These are phyloP conservation scores for Pammene aurita DNA, from an alignment of 2,888 invertebrate species.

Conservation along the genomic window DNA sequence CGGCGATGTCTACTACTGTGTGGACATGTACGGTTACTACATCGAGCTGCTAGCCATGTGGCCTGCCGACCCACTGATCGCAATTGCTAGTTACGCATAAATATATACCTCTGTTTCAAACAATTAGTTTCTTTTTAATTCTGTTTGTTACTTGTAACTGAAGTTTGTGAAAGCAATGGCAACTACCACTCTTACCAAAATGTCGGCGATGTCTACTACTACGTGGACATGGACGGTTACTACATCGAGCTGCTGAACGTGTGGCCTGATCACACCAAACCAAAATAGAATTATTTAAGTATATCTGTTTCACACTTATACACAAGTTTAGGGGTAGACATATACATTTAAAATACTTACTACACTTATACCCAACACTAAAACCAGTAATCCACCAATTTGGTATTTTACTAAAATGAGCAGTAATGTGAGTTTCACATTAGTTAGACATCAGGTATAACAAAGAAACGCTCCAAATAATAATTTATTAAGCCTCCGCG, in stretches of 20 bases:
- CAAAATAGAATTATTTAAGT: too few species aligned
- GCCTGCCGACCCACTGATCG: conserved; percentile 35
- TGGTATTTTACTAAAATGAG: not conserved
- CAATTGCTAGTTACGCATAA: conserved; percentile 35
- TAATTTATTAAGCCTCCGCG: conserved; percentile 2
- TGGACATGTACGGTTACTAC: conserved; percentile 84
- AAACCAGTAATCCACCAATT: not conserved
- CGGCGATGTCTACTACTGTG: conserved; percentile 77
- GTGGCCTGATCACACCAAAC: too few species aligned
- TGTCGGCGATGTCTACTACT: conserved; percentile 80
- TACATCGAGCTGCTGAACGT: too few species aligned
- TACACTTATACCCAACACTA: too few species aligned
- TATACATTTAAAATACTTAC: too few species aligned
- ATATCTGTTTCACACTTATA: too few species aligned
- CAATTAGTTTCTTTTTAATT: too few species aligned
- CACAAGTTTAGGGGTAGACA: too few species aligned
- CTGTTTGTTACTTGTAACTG: too few species aligned
- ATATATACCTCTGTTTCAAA: not conserved
- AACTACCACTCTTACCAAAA: conserved; percentile 83
- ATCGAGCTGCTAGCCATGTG: conserved; percentile 28
- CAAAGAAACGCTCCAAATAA: not conserved
- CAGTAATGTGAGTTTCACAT: too few species aligned
- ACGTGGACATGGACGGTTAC: too few species aligned
- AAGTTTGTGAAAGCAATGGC: conserved; percentile 69
- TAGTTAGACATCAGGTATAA: not conserved